Conservation (phyloP, 2,113 vertebrate genomes). For the Oenanthe oenanthe region DNA sequence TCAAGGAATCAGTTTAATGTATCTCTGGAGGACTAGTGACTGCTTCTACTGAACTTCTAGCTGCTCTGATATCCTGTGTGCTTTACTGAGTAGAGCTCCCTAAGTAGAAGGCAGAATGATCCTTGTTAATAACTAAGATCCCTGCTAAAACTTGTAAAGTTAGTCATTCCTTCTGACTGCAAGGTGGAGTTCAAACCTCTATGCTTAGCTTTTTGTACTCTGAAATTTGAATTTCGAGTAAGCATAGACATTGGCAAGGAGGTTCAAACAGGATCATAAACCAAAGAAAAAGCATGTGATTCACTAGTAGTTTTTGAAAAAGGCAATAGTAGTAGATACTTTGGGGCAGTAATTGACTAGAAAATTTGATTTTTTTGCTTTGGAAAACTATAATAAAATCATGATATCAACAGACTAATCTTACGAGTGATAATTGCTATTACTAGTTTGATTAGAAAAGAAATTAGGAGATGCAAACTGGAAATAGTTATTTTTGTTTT, state of each 20-base stretch:
- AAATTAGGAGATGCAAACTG: neutral
- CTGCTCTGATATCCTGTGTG: rapidly evolving
- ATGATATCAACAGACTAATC: neutral
- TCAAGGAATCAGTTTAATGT: neutral
- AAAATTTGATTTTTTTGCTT: neutral
- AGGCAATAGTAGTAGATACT: neutral
- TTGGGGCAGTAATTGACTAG: neutral
- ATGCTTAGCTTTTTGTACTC: neutral
- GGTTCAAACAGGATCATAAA: neutral
- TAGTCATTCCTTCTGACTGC: neutral
- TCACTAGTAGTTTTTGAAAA: neutral
- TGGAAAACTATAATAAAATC: neutral
- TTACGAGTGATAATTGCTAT: neutral
- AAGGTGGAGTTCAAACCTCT: neutral
- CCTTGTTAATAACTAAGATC: neutral
- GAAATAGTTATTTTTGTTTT: neutral
- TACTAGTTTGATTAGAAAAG: neutral
- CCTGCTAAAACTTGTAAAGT: neutral
- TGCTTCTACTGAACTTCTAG: neutral
- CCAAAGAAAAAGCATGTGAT: neutral
- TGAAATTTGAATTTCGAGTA: neutral
- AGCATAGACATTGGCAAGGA: neutral
- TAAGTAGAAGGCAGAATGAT: neutral
- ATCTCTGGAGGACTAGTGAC: neutral
- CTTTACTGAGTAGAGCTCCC: neutral